Conservation (phyloP, 1,140 invertebrate genomes). For the Apis cerana region DNA sequence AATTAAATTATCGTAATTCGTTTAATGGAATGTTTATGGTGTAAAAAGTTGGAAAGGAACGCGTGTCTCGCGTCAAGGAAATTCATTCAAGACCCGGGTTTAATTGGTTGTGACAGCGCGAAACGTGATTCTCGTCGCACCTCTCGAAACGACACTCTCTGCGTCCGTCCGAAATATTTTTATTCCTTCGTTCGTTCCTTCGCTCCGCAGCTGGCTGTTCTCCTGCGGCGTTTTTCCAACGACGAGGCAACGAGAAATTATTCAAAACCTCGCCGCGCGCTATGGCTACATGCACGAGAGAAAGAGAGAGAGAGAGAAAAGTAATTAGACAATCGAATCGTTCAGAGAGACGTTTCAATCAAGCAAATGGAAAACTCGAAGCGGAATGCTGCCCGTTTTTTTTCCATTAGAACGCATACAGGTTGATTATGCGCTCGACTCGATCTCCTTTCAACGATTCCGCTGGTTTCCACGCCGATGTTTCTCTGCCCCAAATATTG, state of each 20-base stretch:
- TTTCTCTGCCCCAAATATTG: constrained; percentile 43
- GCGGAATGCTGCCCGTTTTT: constrained; percentile 5
- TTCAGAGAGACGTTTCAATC: constrained; percentile 14
- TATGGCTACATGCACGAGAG: no score
- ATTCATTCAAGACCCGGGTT: constrained; percentile 30
- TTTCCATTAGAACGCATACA: constrained; percentile 48
- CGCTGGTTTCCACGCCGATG: constrained; percentile 27
- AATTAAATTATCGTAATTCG: no score
- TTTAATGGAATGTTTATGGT: no score
- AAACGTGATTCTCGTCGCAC: constrained; percentile 33
- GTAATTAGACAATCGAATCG: constrained; percentile 40
- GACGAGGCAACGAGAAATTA: not conserved
- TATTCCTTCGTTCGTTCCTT: not conserved
- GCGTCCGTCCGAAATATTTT: constrained; percentile 1
- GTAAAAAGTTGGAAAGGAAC: not conserved
- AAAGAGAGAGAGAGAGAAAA: no score
- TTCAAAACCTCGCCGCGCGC: not conserved
- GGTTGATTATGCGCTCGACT: constrained; percentile 56
- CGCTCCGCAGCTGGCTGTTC: not conserved
- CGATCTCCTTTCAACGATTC: constrained; percentile 44
- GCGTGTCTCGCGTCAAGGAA: constrained; percentile 20
- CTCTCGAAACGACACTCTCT: not conserved
- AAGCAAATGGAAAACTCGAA: constrained; percentile 25
- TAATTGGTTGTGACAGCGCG: constrained; percentile 47
- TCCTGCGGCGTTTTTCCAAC: no score